These are phyloP conservation scores for Danionella cerebrum DNA, from an alignment of 2,113 vertebrate species.

Conservation along the genomic window DNA sequence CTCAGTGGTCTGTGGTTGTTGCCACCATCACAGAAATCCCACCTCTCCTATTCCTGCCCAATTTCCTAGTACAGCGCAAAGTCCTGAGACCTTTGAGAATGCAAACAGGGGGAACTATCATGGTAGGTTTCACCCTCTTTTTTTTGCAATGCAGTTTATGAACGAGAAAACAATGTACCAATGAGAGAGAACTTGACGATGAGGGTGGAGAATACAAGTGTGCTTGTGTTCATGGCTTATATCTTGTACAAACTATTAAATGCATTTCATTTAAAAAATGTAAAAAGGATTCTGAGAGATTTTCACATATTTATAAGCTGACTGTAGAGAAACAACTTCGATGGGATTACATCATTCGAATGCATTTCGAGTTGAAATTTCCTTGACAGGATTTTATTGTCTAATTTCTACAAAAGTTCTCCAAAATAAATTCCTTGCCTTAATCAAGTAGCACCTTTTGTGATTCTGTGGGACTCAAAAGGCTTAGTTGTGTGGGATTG, in stretches of 20 bases:
- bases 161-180: no score
- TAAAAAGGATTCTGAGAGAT: not conserved
- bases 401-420: not conserved
- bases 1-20: slow-evolving; percentile 87
- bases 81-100: slow-evolving; percentile 83
- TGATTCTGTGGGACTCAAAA: not conserved
- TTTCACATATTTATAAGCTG: no score
- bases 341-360: no score
- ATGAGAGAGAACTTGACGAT: no score
- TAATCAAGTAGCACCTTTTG: not conserved
- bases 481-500: not conserved
- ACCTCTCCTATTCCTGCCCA: slow-evolving; percentile 84
- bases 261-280: not conserved
- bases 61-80: slow-evolving; percentile 89
- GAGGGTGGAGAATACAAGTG: no score
- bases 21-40: slow-evolving; percentile 94
- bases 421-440: not conserved
- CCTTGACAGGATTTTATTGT: no score
- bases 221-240: no score
- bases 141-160: not conserved
- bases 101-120: slow-evolving; percentile 94
- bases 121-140: slow-evolving; percentile 66
- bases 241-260: no score
- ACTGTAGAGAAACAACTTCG: no score
- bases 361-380: no score